Evolutionary conservation across 2,888 invertebrate species (phyloP).

Genomic region (Buathra laborator): DNA sequence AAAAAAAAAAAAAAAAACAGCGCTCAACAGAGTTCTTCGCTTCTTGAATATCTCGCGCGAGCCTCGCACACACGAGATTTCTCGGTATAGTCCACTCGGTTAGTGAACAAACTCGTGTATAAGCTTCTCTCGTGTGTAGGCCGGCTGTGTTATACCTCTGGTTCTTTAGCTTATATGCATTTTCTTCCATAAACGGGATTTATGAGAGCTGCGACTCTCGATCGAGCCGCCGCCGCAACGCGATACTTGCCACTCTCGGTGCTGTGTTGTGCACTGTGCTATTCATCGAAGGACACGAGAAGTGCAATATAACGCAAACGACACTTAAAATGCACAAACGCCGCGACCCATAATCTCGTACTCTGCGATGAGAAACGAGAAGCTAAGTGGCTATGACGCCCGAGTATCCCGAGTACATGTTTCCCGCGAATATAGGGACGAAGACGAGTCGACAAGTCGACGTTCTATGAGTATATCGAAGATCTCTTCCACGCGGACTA

Average conservation of each 20-base stretch:
- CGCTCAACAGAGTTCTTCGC: conserved; percentile 25
- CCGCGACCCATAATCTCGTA: no score
- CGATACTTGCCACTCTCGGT: conserved; percentile 29
- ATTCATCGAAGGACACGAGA: conserved; percentile 35
- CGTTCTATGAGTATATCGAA: no score
- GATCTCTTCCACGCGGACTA: no score
- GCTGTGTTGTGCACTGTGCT: conserved; percentile 6
- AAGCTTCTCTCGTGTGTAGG: conserved; percentile 5
- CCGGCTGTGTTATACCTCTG: conserved; percentile 36
- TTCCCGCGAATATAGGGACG: no score
- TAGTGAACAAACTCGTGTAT: conserved; percentile 9
- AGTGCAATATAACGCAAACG: conserved; percentile 58
- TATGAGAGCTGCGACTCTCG: conserved; percentile 52
- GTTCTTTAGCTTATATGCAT: conserved; percentile 56
- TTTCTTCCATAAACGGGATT: conserved; percentile 66
- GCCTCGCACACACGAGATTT: conserved; percentile 17
- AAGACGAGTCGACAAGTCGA: no score
- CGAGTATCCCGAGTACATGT: no score
- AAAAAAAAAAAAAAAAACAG: conserved; percentile 56
- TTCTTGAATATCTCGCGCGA: conserved; percentile 57
- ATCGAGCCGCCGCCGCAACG: conserved; percentile 13
- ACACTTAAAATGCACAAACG: no score
- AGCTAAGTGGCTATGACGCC: no score
- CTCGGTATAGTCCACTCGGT: conserved; percentile 32
- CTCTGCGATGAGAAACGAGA: no score